Conservation (phyloP, 2,888 invertebrate genomes). For the Petrophora chlorosata region DNA sequence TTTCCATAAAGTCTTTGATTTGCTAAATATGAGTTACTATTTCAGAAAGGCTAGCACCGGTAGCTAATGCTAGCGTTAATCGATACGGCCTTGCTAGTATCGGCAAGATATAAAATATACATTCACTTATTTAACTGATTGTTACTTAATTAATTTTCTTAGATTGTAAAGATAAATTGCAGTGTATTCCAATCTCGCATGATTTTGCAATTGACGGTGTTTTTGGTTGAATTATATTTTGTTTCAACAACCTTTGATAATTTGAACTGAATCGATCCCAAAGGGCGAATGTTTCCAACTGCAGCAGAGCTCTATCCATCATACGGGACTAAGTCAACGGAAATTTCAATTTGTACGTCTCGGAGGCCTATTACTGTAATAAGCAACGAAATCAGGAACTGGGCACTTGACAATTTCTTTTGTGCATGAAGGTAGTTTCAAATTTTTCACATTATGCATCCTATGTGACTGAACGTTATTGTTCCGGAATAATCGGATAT, state of each 20-base stretch:
- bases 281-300: slow-evolving; percentile 9
- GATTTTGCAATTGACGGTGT: slow-evolving; percentile 29
- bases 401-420: slow-evolving; percentile 57
- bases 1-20: slow-evolving; percentile 26
- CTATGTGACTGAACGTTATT: no score
- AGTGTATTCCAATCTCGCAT: slow-evolving; percentile 33
- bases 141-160: slow-evolving; percentile 31
- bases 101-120: slow-evolving; percentile 37
- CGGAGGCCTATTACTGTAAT: slow-evolving; percentile 56
- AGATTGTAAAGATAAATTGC: slow-evolving; percentile 23
- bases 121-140: slow-evolving; percentile 43
- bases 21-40: neutral
- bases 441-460: no score
- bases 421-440: slow-evolving; percentile 16
- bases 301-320: slow-evolving; percentile 32
- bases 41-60: slow-evolving; percentile 4
- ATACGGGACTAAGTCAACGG: slow-evolving; percentile 55
- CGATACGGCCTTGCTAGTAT: slow-evolving; percentile 51
- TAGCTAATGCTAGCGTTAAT: slow-evolving; percentile 33
- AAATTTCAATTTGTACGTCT: slow-evolving; percentile 71
- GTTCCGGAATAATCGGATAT: no score
- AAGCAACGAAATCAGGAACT: slow-evolving; percentile 64
- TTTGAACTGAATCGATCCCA: slow-evolving; percentile 1
- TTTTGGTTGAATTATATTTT: slow-evolving; percentile 3
- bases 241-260: neutral